phyloP scores from a whole-genome alignment of 2,113 vertebrate species.

The cattle (Bos taurus) region ARS-UCD2.0 NC_037339.1:11355001-11355500 shows the following conservation, averaged over 20 bases:
- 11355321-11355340: background rate
- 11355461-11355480: background rate
- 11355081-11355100: background rate
- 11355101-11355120: background rate
- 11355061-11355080: background rate
- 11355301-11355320: background rate
- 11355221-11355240: background rate
- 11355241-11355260: background rate
- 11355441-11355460: background rate
- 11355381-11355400: background rate
- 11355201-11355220: background rate
- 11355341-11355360: background rate
- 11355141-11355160: background rate
- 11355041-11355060: background rate
- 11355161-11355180: background rate
- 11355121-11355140: background rate
- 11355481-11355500: background rate
- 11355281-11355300: background rate
- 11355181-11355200: background rate
- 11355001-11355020: background rate
- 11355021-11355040: background rate
- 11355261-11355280: background rate
- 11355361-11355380: background rate
- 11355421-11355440: background rate
- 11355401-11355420: background rate